These are phyloP conservation scores for Lepus oiostolus DNA, from an alignment of 2,797 vertebrate genomes.

Conservation along the genomic window DNA sequence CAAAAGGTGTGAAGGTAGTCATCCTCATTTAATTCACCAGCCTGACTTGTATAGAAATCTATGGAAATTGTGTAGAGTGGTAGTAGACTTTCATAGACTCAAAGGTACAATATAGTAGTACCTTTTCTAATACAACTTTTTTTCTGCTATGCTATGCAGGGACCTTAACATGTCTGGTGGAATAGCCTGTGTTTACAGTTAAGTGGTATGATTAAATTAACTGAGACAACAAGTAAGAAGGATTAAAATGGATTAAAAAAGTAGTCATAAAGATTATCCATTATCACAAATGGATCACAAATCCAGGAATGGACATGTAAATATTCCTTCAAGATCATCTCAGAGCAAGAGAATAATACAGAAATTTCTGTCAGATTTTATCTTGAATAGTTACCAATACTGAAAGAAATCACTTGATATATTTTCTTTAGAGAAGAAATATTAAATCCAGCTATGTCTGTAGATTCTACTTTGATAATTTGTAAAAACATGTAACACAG, in stretches of 20 bases:
- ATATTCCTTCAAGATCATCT: neutral
- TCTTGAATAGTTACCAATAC: neutral
- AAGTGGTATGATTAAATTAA: neutral
- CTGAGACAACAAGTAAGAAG: neutral
- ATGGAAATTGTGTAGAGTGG: neutral
- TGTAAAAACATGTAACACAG: neutral
- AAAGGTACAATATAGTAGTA: neutral
- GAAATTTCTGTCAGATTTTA: conserved; percentile 25
- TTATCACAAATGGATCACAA: neutral
- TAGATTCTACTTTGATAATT: neutral
- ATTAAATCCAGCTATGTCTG: neutral
- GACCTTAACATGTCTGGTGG: neutral
- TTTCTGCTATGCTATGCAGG: neutral
- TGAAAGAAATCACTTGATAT: conserved; percentile 13
- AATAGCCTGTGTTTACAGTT: neutral
- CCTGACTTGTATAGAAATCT: neutral
- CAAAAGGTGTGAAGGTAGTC: neutral
- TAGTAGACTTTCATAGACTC: neutral
- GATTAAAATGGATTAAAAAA: conserved; percentile 23
- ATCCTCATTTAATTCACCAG: neutral
- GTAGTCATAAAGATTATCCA: conserved; percentile 14
- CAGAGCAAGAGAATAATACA: neutral
- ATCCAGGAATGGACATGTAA: neutral
- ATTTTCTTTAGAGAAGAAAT: conserved; percentile 4
- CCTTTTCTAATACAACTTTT: neutral